Conservation (phyloP, 1,140 invertebrate genomes). For the Leptopilina clavipes region DNA sequence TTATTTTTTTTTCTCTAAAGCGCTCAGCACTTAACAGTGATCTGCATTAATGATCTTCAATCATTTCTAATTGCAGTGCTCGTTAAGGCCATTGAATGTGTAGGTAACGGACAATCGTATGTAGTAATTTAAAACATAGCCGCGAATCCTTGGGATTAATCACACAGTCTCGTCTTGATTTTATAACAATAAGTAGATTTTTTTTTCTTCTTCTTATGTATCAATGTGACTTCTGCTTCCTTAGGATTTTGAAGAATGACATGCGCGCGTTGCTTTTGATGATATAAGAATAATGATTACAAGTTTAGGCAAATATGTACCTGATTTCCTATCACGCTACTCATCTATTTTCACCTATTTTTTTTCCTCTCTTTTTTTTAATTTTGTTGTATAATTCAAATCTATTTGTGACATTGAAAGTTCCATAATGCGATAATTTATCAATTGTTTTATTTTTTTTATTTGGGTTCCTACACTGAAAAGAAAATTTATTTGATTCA, state of each 20-base stretch:
- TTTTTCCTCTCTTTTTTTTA: conserved; percentile 5
- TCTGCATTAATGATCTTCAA: conserved; percentile 19
- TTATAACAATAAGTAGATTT: conserved; percentile 42
- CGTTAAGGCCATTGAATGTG: conserved; percentile 18
- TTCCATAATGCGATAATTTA: neutral
- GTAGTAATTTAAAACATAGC: conserved; percentile 50
- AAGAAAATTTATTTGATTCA: no score
- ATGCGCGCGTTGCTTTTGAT: no score
- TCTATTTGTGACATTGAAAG: no score
- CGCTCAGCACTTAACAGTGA: neutral
- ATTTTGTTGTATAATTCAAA: no score
- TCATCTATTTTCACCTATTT: no score
- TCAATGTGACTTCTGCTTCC: conserved; percentile 28
- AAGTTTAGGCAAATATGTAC: no score
- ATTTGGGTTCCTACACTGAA: no score
- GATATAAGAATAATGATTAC: no score
- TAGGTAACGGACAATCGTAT: conserved; percentile 27
- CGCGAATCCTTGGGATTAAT: conserved; percentile 55
- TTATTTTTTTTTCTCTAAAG: neutral
- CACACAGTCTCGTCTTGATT: conserved; percentile 27
- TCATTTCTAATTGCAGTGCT: conserved; percentile 9
- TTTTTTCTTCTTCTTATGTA: conserved; percentile 41
- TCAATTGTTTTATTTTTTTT: neutral
- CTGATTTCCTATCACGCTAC: no score
- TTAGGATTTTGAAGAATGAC: conserved; percentile 2